Conservation (phyloP, 1,140 invertebrate species). For the Anoplolepis gracilipes region DNA sequence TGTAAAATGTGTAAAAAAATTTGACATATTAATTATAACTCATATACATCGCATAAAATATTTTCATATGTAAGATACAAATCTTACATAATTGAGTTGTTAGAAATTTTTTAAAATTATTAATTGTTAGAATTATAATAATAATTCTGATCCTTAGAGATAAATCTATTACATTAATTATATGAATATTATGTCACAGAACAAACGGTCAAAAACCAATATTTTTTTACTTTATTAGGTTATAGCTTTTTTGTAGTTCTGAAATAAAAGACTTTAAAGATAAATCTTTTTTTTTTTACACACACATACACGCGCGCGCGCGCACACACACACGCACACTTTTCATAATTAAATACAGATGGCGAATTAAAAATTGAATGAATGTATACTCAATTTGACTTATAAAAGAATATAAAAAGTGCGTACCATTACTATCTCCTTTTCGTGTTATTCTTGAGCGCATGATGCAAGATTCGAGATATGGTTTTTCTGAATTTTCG, state of each 20-base stretch:
- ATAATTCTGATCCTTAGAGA: background rate
- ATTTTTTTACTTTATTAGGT: too few relatives aligned
- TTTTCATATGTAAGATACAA: background rate
- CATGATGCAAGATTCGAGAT: slow-evolving; percentile 65
- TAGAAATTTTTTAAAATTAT: too few relatives aligned
- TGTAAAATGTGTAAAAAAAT: background rate
- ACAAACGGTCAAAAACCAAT: background rate
- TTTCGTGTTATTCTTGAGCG: slow-evolving; percentile 59
- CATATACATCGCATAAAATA: background rate
- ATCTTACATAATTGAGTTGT: too few relatives aligned
- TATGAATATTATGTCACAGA: background rate
- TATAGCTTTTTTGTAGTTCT: too few relatives aligned
- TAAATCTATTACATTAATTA: background rate
- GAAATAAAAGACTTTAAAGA: too few relatives aligned
- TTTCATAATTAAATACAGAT: too few relatives aligned
- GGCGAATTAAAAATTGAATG: too few relatives aligned
- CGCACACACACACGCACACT: too few relatives aligned
- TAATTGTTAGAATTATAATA: too few relatives aligned
- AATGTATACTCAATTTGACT: background rate
- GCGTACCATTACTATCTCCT: slow-evolving; percentile 69
- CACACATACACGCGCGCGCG: too few relatives aligned
- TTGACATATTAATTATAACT: background rate
- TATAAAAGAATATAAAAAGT: background rate
- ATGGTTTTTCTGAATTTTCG: slow-evolving; percentile 66
- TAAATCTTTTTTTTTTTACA: too few relatives aligned